Evolutionary conservation across 2,113 vertebrate genomes (phyloP), one percentile per base, ranked within the genome.

Genomic region (Petrocephalus microphthalmus): DNA sequence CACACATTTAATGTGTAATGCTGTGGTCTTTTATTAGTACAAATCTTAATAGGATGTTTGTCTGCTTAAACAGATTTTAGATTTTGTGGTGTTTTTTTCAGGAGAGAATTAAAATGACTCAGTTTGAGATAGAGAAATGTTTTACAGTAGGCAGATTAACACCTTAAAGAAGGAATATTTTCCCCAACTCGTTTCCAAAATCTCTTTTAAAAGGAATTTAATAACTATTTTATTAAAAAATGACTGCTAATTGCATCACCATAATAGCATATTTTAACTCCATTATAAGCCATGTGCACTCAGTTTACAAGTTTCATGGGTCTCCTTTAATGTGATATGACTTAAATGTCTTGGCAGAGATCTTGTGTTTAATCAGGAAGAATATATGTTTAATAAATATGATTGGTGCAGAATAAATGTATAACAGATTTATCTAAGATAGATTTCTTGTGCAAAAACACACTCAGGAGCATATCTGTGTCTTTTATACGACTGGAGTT

Each of bases 41-140:
- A 51, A 47, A 52, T 7, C 20, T 83, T 60, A 88, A 88, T 84
- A 91, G 88, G 89, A 54, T 90, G 83, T 90, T 89, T 91, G 89
- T 90, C 93, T 90, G 93, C 92, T 91, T 90, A 93, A 93, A 91
- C 92, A 85, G 82, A 90, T 86, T 89, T 83, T 90, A 91, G 60
- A 81, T 91, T 91, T 92, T 91, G 85, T 88, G 33, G 74, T 87
- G 74, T 91, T 83, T 90, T 90, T 92, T 92, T 93, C 93, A 94
- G 94, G 93, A 94, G 92, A 89, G 92, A 93, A 92, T 90, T 33
- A 67, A 87, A 25, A 22, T 78, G 88, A 91, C 91, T 49, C n/a
- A 25, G 20, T 49, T 13, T 51, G n/a, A 7, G 81, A 47, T 51
- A 83, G 17, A 13, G 47, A 29, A 29, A 25, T 29, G n/a, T 64